Evolutionary conservation across 2,797 vertebrate genomes (phyloP), one percentile per base, ranked within the genome.

Genomic region (Odontamblyopus rebecca): DNA sequence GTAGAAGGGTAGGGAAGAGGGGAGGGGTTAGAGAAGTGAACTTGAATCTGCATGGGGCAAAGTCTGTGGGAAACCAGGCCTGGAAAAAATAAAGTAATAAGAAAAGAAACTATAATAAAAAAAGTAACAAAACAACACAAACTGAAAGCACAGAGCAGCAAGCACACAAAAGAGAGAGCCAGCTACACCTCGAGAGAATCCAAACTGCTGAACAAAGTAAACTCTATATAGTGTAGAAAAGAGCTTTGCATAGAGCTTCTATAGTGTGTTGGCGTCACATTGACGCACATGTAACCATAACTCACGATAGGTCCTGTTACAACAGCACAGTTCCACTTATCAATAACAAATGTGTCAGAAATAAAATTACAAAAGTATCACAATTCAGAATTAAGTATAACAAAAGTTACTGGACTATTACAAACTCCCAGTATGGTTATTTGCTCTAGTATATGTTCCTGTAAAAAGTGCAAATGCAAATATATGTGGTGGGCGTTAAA

Each of bases 151-250:
- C 76, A 76, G 83, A 87, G 87, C 86, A 84, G 88, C 83, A 57
- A 87, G 86, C 80, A 74, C 83, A 89, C 81, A 80, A 85, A 87
- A 86, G 86, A 88, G 85, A 88, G 84, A 85, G 82, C 62, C 44
- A 4, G 62, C 73, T 62, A 79, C 63, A 48, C 65, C 74, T 85
- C 69, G 35, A 57, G n/a, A 68, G 76, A 62, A 68, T 68, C 73
- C 80, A 72, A 57, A 61, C 48, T 61, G 16, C 68, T 48, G 38
- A 75, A 68, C 74, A 71, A 76, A 70, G 18, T 69, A 50, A 67
- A 75, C n/a, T 67, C 48, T 73, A 70, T 59, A 38, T 44, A 76
- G 69, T 78, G 48, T 75, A 41, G 67, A 71, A 67, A 1, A 66
- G 71, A 61, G 54, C 12, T 61, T 75, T 66, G 35, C 74, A 69